These are phyloP conservation scores for Anodontia alba DNA, from an alignment of 2,888 invertebrate species.

Conservation along the genomic window DNA sequence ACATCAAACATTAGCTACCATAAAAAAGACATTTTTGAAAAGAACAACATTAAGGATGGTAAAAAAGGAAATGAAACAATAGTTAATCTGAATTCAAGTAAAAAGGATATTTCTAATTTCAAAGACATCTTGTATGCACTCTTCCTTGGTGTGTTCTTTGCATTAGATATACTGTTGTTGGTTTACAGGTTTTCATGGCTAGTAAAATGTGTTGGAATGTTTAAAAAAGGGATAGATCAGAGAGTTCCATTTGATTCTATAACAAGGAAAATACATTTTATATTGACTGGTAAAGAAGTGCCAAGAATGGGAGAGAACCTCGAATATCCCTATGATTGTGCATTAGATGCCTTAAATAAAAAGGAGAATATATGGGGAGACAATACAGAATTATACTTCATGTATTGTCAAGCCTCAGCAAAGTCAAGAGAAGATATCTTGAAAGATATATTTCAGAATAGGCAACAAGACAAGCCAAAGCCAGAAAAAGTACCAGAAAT, in stretches of 20 bases:
- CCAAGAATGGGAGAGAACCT: conserved; percentile 56
- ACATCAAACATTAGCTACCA: neutral
- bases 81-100: conserved; percentile 20
- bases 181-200: conserved; percentile 77
- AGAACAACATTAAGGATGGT: neutral
- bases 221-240: conserved; percentile 73
- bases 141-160: conserved; percentile 72
- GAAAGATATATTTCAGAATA: conserved; percentile 75
- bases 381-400: conserved; percentile 69
- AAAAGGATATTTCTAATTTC: conserved; percentile 42
- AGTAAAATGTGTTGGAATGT: conserved; percentile 64
- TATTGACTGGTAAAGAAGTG: conserved; percentile 74
- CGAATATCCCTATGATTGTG: conserved; percentile 67
- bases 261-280: conserved; percentile 75
- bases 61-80: neutral
- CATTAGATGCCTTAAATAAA: conserved; percentile 62
- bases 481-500: conserved; percentile 17
- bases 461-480: conserved; percentile 66
- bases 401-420: conserved; percentile 71
- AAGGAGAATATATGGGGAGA: conserved; percentile 69
- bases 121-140: conserved; percentile 65
- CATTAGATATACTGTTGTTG: conserved; percentile 73
- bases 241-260: conserved; percentile 76
- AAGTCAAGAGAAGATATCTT: conserved; percentile 77
- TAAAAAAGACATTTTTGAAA: neutral